Base-by-base conservation (phyloP, 2,113 vertebrate species). In the Megaleporinus macrocephalus region DNA sequence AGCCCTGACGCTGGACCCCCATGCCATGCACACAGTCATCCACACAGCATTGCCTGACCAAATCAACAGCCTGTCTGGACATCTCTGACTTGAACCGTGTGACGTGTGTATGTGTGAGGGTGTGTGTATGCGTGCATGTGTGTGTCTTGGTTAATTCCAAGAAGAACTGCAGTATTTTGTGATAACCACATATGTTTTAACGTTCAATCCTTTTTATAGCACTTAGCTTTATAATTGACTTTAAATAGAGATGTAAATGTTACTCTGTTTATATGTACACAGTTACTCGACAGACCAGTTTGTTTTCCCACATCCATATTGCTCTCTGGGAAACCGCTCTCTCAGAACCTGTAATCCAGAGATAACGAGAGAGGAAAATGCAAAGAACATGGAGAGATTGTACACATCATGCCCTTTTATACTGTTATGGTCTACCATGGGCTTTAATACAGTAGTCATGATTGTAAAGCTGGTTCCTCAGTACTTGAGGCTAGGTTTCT, bases 1-100 rank as follows among this genome's bases (percentile, higher is more conserved):
- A 87, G 94, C 94, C 79, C 93, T 94, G 93, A 95, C 97, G 92
- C 94, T 95, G 79, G 97, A 98, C 89, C 95, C 95, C 4, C 96
- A 96, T 91, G 89, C 95, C 88, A 90, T 96, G 76, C 96, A 97
- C 90, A 94, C 96, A 62, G 95, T 95, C 91, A 92, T 94, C 90
- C 96, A 97, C 85, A 94, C 96, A 89, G 94, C 94, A 84, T 93
- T 96, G 89, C 78, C 94, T 96, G 89, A 95, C 93, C 87, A 97
- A 96, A 92, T 90, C 94, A 89, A 89, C 88, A 97, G 97, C 94
- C 95, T 95, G 92, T 95, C 97, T 94, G 95, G 96, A 92, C 97
- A 97, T 92, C 96, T 97, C 94, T 99, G 94, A 98, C 90, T 91
- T 88, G 87, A 93, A 69, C 65, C 51, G 33, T 69, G 76, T 18